phyloP scores from a whole-genome alignment of 2,797 vertebrate species.

The Benthosema pterotum region DNA sequence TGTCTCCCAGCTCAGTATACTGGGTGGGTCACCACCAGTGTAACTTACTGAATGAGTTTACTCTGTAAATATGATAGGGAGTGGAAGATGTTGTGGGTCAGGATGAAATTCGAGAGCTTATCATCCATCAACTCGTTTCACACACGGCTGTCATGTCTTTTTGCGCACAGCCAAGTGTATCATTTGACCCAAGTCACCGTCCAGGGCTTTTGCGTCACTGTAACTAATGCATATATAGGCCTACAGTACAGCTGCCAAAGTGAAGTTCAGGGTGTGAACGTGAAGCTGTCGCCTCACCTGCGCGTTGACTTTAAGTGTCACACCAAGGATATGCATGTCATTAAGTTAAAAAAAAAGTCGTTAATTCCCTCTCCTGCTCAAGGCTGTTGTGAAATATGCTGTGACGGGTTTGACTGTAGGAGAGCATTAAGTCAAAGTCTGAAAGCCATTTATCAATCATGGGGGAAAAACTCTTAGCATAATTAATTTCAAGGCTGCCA shows the following conservation, averaged over 20 bases:
- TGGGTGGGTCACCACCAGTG: constrained; percentile 34
- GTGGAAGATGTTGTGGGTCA: constrained; percentile 25
- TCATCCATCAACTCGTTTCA: constrained; percentile 34
- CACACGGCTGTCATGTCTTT: neutral
- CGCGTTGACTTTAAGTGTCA: no score
- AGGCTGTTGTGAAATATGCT: constrained; percentile 45
- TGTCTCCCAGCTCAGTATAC: neutral
- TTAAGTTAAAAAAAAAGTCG: constrained; percentile 16
- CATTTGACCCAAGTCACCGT: neutral
- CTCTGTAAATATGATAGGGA: constrained; percentile 30
- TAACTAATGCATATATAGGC: no score
- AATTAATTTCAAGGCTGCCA: constrained; percentile 25
- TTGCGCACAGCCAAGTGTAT: constrained; percentile 19
- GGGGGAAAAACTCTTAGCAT: constrained; percentile 12
- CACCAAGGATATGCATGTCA: constrained; percentile 1
- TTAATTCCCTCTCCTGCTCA: constrained; percentile 30
- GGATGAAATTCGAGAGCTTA: constrained; percentile 31
- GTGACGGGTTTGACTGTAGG: constrained; percentile 38
- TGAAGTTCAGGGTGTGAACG: no score
- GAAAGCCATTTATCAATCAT: constrained; percentile 54
- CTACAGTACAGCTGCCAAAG: no score
- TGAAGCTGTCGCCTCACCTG: no score
- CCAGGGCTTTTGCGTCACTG: neutral
- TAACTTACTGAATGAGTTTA: constrained; percentile 11
- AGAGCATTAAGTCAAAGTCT: constrained; percentile 18